Evolutionary conservation across 1,140 invertebrate genomes (phyloP).

Genomic region (Tetramorium parvispinum): DNA sequence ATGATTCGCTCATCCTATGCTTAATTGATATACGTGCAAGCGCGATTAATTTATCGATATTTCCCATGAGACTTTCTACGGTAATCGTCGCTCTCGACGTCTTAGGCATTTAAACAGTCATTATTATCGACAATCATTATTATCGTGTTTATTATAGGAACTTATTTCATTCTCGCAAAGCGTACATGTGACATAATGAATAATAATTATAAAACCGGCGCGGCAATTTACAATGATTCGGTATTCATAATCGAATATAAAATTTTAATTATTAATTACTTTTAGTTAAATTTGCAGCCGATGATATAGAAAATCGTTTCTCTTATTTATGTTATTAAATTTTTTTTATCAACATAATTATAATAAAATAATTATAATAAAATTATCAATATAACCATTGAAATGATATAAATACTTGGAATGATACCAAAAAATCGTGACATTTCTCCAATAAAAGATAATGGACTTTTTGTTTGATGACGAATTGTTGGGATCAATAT

Average conservation of each 20-base stretch:
- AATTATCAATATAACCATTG: neutral
- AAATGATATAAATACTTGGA: slow-evolving; percentile 24
- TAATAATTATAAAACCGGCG: slow-evolving; percentile 63
- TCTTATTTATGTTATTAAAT: neutral
- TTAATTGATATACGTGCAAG: slow-evolving; percentile 73
- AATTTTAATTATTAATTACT: slow-evolving; percentile 42
- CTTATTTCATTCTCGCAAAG: slow-evolving; percentile 61
- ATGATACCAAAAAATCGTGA: neutral
- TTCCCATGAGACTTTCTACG: slow-evolving; percentile 65
- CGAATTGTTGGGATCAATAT: neutral
- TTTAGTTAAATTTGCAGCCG: neutral
- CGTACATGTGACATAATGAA: slow-evolving; percentile 64
- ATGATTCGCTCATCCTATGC: slow-evolving; percentile 69
- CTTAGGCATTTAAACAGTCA: slow-evolving; percentile 54
- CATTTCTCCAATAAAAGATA: neutral
- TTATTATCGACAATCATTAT: slow-evolving; percentile 70
- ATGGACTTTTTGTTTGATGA: neutral
- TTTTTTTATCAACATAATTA: neutral
- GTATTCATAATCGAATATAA: slow-evolving; percentile 39
- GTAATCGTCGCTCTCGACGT: slow-evolving; percentile 65
- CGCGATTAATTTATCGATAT: slow-evolving; percentile 76
- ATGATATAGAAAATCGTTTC: neutral
- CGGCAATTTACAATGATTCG: neutral
- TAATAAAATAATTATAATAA: too few species aligned
- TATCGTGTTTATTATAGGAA: slow-evolving; percentile 65